phyloP scores from a whole-genome alignment of 2,888 invertebrate genomes.

The Lasioglossum marginatum region DNA sequence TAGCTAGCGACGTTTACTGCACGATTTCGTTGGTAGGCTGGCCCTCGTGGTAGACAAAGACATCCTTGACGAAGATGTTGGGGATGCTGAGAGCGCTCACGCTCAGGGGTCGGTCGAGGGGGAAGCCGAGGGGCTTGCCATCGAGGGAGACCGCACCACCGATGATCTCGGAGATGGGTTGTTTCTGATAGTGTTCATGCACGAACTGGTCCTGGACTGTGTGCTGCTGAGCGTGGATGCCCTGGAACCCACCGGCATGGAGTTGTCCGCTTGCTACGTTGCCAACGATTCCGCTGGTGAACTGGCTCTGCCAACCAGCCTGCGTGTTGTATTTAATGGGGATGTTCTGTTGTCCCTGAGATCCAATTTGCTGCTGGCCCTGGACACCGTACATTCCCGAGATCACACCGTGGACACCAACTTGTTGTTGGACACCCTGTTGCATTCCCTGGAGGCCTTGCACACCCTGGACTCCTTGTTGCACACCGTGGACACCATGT shows the following conservation, averaged over 20 bases:
- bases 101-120: conserved; percentile 86
- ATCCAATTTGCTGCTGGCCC: background rate
- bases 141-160: conserved; percentile 84
- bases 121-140: conserved; percentile 86
- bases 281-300: background rate
- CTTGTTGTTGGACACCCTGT: conserved; percentile 36
- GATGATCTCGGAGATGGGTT: conserved; percentile 77
- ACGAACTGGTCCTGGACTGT: conserved; percentile 72
- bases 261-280: conserved; percentile 57
- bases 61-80: conserved; percentile 86
- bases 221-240: conserved; percentile 63
- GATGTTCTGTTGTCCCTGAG: background rate
- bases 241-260: conserved; percentile 74
- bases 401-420: background rate
- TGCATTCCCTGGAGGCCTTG: conserved; percentile 32
- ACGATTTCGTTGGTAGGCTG: conserved; percentile 69
- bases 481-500: background rate
- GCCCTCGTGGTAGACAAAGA: conserved; percentile 86
- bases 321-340: background rate
- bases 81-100: conserved; percentile 81
- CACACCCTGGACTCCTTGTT: background rate
- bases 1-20: conserved; percentile 58
- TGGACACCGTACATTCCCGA: background rate
- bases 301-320: conserved; percentile 5
- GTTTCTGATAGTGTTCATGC: conserved; percentile 75